Evolutionary conservation across 53 echinoderm and acorn worm genomes (phyloP), one percentile per base, ranked within the genome.

Genomic region (Crossaster papposus): DNA sequence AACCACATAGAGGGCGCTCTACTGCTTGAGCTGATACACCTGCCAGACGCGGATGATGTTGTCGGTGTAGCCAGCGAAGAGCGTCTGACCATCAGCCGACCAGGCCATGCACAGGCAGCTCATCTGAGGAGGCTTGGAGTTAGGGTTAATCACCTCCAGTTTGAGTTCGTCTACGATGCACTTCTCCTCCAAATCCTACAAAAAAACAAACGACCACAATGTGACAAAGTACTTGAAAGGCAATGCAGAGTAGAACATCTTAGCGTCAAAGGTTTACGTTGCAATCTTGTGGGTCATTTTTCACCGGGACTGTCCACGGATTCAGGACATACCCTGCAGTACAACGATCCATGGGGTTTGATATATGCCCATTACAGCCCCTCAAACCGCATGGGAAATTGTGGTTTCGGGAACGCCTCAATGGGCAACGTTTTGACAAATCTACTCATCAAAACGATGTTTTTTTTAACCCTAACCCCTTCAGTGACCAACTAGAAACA

Each of bases 31-130:
- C 33, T 87, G 87, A 38, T 87, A 94, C 79, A 97, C 97, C 90
- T 97, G 97, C 97, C 97, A 97, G 53, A 97, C 95, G 11, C 97
- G 87, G 93, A 97, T 97, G 52, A 95, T 82, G 64, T 94, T 94
- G 72, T 97, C 97, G 2, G 95, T 94, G 94, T 97, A 97, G 77
- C 97, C 97, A 51, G 97, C 95, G 71, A 94, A 97, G 51, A 97
- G 94, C 0, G 97, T 97, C 85, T 97, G 97, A 32, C 97, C 97
- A 38, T 97, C 95, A 33, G 95, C 81, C 35, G 97, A 97, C 97
- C 97, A 97, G 88, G 97, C 97, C 90, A 97, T 82, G 75, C 92
- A 96, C 29, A 95, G 89, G 64, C 97, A 97, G 11, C 85, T 89
- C 22, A 94, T 90, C 33, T 90, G 92, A 24, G 83, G 86, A 58